These are phyloP conservation scores for Drosophila repletoides DNA, from an alignment of 1,140 invertebrate species.

Conservation along the genomic window DNA sequence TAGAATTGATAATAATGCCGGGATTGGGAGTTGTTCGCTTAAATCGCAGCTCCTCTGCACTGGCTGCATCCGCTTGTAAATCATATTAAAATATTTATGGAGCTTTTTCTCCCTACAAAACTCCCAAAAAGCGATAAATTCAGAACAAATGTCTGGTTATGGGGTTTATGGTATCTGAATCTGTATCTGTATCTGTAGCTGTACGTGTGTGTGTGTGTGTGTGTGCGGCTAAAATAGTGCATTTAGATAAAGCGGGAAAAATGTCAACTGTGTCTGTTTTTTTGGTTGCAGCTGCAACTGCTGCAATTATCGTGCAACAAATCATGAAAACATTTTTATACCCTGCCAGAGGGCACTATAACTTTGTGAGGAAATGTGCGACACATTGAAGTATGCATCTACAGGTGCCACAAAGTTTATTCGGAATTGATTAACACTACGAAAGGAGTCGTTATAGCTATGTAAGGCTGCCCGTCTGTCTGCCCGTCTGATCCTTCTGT, in stretches of 20 bases:
- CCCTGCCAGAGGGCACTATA: no score
- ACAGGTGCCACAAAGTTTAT: no score
- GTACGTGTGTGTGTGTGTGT: slow-evolving; percentile 12
- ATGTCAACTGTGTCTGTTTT: slow-evolving; percentile 63
- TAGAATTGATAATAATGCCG: background rate
- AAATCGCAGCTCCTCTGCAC: slow-evolving; percentile 37
- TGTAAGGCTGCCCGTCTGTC: no score
- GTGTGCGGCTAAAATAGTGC: slow-evolving; percentile 63
- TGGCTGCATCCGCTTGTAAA: slow-evolving; percentile 74
- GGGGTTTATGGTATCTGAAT: slow-evolving; percentile 35
- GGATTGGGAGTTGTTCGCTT: slow-evolving; percentile 3
- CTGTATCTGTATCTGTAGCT: background rate
- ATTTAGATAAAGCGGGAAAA: slow-evolving; percentile 73
- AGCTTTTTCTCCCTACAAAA: background rate
- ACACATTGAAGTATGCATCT: no score
- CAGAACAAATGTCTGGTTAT: slow-evolving; percentile 59
- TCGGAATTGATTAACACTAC: no score
- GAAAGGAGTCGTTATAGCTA: no score
- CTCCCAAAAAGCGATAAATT: slow-evolving; percentile 49
- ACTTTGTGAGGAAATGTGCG: no score
- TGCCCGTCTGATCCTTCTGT: no score
- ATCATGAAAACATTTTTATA: slow-evolving; percentile 65
- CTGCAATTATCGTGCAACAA: slow-evolving; percentile 75
- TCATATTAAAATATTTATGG: slow-evolving; percentile 76
- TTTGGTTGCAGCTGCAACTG: slow-evolving; percentile 53